Evolutionary conservation across 2,888 invertebrate species (phyloP).

Genomic region (Lasioglossum morio): DNA sequence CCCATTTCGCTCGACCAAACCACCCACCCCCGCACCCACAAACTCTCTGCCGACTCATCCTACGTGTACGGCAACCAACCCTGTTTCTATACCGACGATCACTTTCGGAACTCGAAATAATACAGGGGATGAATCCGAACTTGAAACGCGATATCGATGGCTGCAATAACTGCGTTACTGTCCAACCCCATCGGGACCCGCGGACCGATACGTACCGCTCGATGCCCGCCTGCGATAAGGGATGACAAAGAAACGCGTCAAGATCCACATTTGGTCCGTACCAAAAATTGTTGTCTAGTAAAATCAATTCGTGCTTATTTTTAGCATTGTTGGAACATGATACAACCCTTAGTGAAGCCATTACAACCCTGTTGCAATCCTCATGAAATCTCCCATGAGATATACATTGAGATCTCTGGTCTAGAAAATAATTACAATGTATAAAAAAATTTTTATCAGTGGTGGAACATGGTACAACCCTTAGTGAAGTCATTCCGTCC

Average conservation of each 20-base stretch:
- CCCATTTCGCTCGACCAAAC: constrained; percentile 18
- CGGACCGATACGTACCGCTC: constrained; percentile 32
- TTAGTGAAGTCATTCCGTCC: no score
- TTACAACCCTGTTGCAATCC: no score
- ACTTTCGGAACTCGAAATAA: constrained; percentile 61
- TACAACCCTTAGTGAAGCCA: no score
- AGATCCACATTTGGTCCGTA: neutral
- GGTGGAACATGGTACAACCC: no score
- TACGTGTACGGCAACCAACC: neutral
- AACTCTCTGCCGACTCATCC: constrained; percentile 46
- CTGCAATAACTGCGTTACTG: constrained; percentile 60
- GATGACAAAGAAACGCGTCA: neutral
- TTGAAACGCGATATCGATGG: constrained; percentile 70
- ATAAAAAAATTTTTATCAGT: no score
- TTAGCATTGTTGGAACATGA: no score
- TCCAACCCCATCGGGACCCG: constrained; percentile 64
- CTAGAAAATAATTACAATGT: no score
- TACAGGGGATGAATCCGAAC: constrained; percentile 57
- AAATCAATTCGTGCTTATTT: neutral
- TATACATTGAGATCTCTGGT: no score
- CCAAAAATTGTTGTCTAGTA: no score
- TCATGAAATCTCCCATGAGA: no score
- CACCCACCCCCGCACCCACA: neutral
- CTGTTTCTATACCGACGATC: constrained; percentile 48
- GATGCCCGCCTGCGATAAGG: constrained; percentile 31